Conservation (phyloP, 2,888 invertebrate genomes). For the Myopa tessellatipennis region DNA sequence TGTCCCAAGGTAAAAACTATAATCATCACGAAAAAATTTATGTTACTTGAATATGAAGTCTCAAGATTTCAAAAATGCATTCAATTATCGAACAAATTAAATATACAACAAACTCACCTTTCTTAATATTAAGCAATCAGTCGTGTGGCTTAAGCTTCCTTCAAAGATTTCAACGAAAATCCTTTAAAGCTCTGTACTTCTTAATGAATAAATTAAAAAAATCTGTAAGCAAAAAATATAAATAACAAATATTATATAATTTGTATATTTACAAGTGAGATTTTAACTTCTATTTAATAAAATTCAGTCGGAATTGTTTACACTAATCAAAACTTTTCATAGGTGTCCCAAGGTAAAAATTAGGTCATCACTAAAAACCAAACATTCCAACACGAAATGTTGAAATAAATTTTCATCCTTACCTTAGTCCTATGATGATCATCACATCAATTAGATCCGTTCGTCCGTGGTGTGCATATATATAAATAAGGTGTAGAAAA, state of each 20-base stretch:
- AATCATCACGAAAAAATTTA: constrained; percentile 50
- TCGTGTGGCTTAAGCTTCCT: no score
- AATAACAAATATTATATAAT: neutral
- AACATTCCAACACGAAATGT: neutral
- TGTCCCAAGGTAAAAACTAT: constrained; percentile 62
- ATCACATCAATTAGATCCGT: neutral
- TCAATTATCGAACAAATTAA: no score
- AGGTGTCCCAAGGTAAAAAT: constrained; percentile 64
- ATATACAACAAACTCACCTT: no score
- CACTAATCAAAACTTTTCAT: constrained; percentile 59
- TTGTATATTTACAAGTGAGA: neutral
- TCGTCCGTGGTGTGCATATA: no score
- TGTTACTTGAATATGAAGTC: neutral
- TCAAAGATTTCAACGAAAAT: no score
- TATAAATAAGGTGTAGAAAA: constrained; percentile 10
- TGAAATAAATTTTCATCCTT: neutral
- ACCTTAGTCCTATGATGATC: constrained; percentile 25
- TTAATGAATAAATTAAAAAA: constrained; percentile 15
- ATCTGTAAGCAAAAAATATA: constrained; percentile 22
- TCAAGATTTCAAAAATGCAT: neutral
- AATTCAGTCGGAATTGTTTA: constrained; percentile 48
- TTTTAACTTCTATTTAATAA: neutral
- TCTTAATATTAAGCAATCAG: no score
- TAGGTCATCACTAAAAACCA: constrained; percentile 50
- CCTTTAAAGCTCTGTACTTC: no score